Percentiles rank a stretch among this genome's conserved stretches.
Conservation (phyloP, 2,888 invertebrate species). For the Strigamia maritima region DNA sequence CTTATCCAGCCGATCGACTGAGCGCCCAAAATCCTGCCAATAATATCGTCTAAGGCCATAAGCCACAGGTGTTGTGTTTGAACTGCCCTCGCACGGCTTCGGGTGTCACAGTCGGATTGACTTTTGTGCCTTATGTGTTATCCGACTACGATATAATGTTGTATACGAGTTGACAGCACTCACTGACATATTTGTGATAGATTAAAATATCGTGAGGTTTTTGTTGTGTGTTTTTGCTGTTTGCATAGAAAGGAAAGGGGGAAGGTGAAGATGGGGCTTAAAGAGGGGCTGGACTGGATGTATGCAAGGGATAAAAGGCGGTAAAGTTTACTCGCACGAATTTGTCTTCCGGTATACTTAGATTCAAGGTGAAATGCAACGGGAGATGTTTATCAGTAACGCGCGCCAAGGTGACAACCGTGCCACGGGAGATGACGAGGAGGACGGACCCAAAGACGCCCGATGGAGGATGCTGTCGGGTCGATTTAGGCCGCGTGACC, state of each 20-base stretch:
- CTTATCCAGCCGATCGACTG: conserved; percentile 31
- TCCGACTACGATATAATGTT: background rate
- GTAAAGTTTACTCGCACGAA: background rate
- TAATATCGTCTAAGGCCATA: conserved; percentile 30
- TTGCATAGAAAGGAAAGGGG: background rate
- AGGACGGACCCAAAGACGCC: conserved; percentile 12
- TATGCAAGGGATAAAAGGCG: background rate
- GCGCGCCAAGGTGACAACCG: conserved; percentile 26
- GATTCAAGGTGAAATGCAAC: conserved; percentile 4
- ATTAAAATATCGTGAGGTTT: background rate
- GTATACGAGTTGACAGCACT: background rate
- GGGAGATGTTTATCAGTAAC: conserved; percentile 23
- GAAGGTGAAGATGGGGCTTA: background rate
- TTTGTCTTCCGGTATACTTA: conserved; percentile 1
- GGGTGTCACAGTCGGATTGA: conserved; percentile 18
- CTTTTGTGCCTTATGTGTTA: conserved; percentile 20
- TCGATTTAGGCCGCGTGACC: background rate
- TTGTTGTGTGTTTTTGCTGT: background rate
- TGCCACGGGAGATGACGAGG: conserved; percentile 17
- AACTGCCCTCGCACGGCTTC: conserved; percentile 5
- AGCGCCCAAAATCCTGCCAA: conserved; percentile 27
- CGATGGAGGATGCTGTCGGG: background rate
- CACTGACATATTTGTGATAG: background rate
- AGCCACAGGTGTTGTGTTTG: conserved; percentile 26
- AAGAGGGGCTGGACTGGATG: background rate